phyloP scores from a whole-genome alignment of 2,888 invertebrate genomes.

The Patella depressa region DNA sequence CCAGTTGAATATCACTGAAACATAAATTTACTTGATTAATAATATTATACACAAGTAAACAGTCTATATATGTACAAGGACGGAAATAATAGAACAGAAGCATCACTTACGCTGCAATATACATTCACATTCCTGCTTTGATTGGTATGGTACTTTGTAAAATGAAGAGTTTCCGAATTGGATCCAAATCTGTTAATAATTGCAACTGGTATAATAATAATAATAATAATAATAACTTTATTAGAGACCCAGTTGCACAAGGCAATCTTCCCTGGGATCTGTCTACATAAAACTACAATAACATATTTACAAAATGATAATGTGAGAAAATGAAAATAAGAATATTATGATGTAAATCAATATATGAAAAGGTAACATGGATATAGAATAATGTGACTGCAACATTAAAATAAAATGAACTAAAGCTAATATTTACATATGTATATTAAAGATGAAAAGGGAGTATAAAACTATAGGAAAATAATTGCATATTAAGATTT shows the following conservation, averaged over 20 bases:
- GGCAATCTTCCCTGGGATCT: background rate
- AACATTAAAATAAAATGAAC: background rate
- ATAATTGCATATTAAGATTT: background rate
- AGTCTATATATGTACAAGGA: background rate
- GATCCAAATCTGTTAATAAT: background rate
- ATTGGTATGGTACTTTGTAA: too few relatives aligned
- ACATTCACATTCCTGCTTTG: too few relatives aligned
- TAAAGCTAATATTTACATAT: background rate
- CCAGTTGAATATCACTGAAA: constrained; percentile 80
- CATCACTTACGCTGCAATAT: too few relatives aligned
- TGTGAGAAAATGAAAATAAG: background rate
- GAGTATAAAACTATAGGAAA: too few relatives aligned
- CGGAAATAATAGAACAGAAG: background rate
- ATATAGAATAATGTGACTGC: background rate
- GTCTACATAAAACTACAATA: background rate
- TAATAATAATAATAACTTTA: too few relatives aligned
- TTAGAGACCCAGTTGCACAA: too few relatives aligned
- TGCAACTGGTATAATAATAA: too few relatives aligned
- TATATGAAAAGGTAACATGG: background rate
- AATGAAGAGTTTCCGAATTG: too few relatives aligned
- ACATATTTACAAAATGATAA: background rate
- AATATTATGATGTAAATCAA: background rate
- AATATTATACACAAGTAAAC: background rate
- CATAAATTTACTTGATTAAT: constrained; percentile 1
- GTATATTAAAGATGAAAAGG: background rate